Conservation (phyloP, 1,140 invertebrate species). For the Achroia grisella region DNA sequence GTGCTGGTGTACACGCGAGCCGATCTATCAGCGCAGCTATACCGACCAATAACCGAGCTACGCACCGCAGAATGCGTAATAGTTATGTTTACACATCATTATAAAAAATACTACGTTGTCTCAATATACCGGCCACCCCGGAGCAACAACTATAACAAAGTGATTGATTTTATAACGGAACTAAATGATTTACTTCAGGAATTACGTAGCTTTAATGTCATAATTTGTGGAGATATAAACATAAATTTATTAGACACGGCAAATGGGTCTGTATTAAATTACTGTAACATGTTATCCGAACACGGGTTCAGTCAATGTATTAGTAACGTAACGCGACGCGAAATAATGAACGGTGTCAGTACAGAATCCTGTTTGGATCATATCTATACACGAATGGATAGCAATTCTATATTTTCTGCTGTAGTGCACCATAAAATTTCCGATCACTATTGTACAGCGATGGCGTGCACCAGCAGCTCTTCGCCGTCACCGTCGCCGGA, state of each 20-base stretch:
- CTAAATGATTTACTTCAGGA: slow-evolving; percentile 2
- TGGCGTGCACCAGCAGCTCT: too few species aligned
- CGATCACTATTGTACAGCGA: slow-evolving; percentile 9
- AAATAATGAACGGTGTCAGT: slow-evolving; percentile 4
- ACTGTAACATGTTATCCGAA: too few species aligned
- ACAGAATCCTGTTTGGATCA: slow-evolving; percentile 15
- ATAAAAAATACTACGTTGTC: slow-evolving; percentile 5
- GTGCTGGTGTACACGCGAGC: slow-evolving; percentile 5
- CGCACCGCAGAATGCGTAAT: slow-evolving; percentile 8
- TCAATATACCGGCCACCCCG: slow-evolving; percentile 13
- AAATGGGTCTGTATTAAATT: too few species aligned
- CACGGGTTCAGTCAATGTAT: too few species aligned
- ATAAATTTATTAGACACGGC: too few species aligned
- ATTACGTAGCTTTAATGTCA: too few species aligned
- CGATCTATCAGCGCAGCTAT: neutral
- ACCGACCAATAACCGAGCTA: neutral
- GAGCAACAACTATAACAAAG: slow-evolving; percentile 6
- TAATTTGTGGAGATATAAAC: too few species aligned
- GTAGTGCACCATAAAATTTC: slow-evolving; percentile 14
- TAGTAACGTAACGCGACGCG: slow-evolving; percentile 9
- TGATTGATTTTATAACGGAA: slow-evolving; percentile 4
- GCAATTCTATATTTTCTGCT: slow-evolving; percentile 4
- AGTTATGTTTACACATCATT: neutral
- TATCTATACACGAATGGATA: slow-evolving; percentile 4
- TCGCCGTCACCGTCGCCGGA: too few species aligned